Evolutionary conservation across 2,888 invertebrate species (phyloP).

Genomic region (Nymphalis polychloros): DNA sequence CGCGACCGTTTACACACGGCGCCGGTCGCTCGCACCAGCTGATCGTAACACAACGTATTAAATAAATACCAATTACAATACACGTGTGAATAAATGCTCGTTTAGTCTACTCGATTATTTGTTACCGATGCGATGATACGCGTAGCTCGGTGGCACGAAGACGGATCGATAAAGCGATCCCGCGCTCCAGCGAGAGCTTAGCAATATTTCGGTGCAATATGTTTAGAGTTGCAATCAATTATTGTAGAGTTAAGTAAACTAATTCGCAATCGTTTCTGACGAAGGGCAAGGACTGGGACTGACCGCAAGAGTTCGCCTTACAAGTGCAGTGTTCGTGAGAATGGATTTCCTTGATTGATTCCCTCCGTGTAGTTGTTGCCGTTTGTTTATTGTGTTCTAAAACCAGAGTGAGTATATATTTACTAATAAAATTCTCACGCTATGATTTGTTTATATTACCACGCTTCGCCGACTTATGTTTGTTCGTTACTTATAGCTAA

Average conservation of each 20-base stretch:
- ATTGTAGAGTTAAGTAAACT: slow-evolving; percentile 37
- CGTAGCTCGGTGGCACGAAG: slow-evolving; percentile 33
- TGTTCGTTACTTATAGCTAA: slow-evolving; percentile 7
- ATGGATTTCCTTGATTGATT: slow-evolving; percentile 66
- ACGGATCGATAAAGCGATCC: slow-evolving; percentile 40
- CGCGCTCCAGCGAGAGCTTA: slow-evolving; percentile 46
- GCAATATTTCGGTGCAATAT: slow-evolving; percentile 71
- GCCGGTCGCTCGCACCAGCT: slow-evolving; percentile 58
- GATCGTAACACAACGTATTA: slow-evolving; percentile 58
- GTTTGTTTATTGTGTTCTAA: slow-evolving; percentile 53
- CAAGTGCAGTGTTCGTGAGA: slow-evolving; percentile 61
- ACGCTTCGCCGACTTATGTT: not conserved
- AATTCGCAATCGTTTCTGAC: slow-evolving; percentile 28
- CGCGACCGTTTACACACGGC: slow-evolving; percentile 59
- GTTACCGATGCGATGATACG: slow-evolving; percentile 26
- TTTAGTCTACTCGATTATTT: slow-evolving; percentile 8
- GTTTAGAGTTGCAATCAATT: slow-evolving; percentile 60
- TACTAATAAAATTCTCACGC: slow-evolving; percentile 32
- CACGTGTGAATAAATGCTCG: slow-evolving; percentile 22
- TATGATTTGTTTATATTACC: slow-evolving; percentile 32
- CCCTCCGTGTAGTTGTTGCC: slow-evolving; percentile 52
- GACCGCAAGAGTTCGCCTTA: slow-evolving; percentile 42
- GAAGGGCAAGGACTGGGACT: slow-evolving; percentile 38
- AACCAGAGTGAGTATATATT: slow-evolving; percentile 52
- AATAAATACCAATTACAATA: slow-evolving; percentile 45